phyloP scores from a whole-genome alignment of 2,113 vertebrate genomes.

The Chauna torquata region DNA sequence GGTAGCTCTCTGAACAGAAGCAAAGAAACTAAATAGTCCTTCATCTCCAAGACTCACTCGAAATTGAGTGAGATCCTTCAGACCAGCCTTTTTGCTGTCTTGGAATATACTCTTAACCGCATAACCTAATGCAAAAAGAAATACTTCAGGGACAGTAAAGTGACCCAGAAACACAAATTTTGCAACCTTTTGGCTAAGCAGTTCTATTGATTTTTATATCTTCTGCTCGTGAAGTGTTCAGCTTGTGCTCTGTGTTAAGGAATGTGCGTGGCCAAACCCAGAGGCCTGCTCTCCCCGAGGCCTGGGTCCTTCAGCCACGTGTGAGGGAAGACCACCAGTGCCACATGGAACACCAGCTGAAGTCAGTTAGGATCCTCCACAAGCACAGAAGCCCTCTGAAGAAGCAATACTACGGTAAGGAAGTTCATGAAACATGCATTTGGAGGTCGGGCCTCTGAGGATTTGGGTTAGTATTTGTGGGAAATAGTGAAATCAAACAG shows the following conservation, averaged over 20 bases:
- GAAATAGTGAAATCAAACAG: neutral
- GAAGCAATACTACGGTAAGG: neutral
- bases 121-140: neutral
- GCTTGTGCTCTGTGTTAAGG: neutral
- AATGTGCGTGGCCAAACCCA: accelerated
- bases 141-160: neutral
- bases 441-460: neutral
- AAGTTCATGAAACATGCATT: neutral
- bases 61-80: neutral
- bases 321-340: too few species aligned
- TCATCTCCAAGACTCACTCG: neutral
- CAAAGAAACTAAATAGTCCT: neutral
- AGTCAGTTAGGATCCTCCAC: neutral
- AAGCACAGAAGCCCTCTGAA: neutral
- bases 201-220: neutral
- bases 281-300: neutral
- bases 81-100: neutral
- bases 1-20: neutral
- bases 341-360: neutral
- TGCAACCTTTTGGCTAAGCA: neutral
- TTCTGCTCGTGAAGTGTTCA: neutral
- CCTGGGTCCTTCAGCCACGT: neutral
- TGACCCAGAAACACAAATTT: neutral
- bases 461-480: neutral
- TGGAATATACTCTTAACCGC: neutral